A percentile compares a stretch with the other conserved stretches of the same genome.
Conservation (phyloP, 2,113 vertebrate genomes). For the Hystrix brachyura region DNA sequence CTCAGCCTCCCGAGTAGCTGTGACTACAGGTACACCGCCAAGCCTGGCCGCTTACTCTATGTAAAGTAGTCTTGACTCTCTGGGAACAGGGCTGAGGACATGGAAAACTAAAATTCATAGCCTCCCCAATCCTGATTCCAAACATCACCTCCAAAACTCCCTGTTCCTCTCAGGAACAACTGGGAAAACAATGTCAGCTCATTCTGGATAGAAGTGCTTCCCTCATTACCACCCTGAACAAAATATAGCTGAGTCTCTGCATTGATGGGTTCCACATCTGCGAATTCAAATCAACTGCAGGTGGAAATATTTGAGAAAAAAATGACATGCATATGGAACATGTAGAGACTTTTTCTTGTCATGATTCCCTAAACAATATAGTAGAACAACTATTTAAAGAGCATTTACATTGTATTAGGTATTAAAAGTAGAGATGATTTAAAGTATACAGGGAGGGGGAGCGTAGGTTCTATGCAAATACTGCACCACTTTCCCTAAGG, state of each 20-base stretch:
- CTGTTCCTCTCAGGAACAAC: not conserved
- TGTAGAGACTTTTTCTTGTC: not conserved
- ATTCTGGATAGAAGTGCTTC: not conserved
- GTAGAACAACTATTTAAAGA: not conserved
- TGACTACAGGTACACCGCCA: not conserved
- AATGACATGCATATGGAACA: not conserved
- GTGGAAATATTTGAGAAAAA: not conserved
- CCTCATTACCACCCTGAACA: not conserved
- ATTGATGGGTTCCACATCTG: not conserved
- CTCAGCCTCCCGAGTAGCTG: not conserved
- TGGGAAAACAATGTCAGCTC: constrained; percentile 39
- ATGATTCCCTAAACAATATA: not conserved
- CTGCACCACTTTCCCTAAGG: not conserved
- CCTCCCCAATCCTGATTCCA: not conserved
- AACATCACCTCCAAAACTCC: not conserved
- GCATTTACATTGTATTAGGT: not conserved
- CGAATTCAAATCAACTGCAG: not conserved
- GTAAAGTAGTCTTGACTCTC: not conserved
- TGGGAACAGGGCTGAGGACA: not conserved
- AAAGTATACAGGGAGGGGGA: not conserved
- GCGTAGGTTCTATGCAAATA: not conserved
- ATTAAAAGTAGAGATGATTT: not conserved
- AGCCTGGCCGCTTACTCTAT: not conserved
- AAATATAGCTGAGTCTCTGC: not conserved
- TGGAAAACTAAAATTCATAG: constrained; percentile 17